Percentiles rank a stretch among this genome's conserved stretches.
These are phyloP conservation scores for Heliconius ethilla DNA, from an alignment of 2,888 invertebrate genomes.

Conservation along the genomic window DNA sequence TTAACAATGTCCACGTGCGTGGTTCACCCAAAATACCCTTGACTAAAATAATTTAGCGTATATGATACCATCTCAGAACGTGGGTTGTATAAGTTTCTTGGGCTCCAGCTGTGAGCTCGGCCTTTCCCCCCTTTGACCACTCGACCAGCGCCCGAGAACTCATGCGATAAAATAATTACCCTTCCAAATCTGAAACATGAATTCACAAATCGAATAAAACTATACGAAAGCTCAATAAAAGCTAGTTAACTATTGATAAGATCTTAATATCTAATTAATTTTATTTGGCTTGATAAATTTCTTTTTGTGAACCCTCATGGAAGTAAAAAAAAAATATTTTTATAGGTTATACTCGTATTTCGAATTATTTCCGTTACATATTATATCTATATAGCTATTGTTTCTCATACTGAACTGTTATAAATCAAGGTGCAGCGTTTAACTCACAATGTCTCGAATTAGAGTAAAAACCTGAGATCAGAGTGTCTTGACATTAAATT, in stretches of 20 bases:
- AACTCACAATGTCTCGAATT: neutral
- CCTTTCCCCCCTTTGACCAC: conserved; percentile 45
- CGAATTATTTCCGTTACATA: neutral
- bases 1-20: conserved; percentile 29
- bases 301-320: neutral
- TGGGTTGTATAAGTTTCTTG: conserved; percentile 64
- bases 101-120: conserved; percentile 52
- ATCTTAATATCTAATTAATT: conserved; percentile 29
- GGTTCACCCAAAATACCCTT: conserved; percentile 70
- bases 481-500: neutral
- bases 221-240: conserved; percentile 45
- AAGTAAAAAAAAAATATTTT: neutral
- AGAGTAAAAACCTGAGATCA: neutral
- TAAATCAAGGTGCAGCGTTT: no score
- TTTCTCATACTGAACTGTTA: no score
- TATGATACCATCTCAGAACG: conserved; percentile 68
- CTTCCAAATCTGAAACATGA: conserved; percentile 65
- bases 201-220: conserved; percentile 54
- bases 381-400: no score
- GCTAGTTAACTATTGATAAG: conserved; percentile 25
- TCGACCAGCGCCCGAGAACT: conserved; percentile 65
- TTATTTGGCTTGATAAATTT: conserved; percentile 20
- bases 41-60: conserved; percentile 66
- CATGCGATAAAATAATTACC: conserved; percentile 82
- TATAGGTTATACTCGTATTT: no score